Evolutionary conservation across 2,113 vertebrate species (phyloP), one percentile per base, ranked within the genome.

Genomic region (Cebus imitator): DNA sequence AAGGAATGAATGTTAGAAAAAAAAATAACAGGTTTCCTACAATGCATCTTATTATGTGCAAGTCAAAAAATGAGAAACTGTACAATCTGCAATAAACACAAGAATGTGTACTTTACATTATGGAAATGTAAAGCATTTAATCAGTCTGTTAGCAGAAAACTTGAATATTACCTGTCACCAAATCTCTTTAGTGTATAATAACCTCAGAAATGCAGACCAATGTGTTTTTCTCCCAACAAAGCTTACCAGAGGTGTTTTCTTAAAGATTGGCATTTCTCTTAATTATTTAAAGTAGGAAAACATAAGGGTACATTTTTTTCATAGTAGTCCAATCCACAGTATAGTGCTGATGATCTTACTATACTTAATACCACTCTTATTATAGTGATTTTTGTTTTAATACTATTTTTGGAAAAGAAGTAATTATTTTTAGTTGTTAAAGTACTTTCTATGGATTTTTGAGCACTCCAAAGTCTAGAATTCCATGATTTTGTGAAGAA

Each of bases 61-160:
- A 91, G 93, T 97, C 73, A 75, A 68, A 88, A 88, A 86, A 61
- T 10, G 75, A 92, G 80, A 95, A 80, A 52, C 79, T 55, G n/a
- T 57, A 58, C 78, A 78, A 83, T 93, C 61, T 82, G 40, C 37
- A 80, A 25, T 75, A 75, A 93, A 20, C 32, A 89, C 11, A 52
- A 32, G 66, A 37, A 30, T 40, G 45, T 48, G 84, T 55, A 5
- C 68, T 89, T 94, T 78, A 25, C 75, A 11, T 37, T 66, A n/a
- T 43, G 76, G 82, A 85, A 92, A 89, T 35, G 7, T 52, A 72
- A 75, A 45, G 55, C 35, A 50, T 58, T 81, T 78, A 35, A 37
- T 78, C 58, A 55, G n/a, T 20, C 45, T 88, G n/a, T 95, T 57
- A 37, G 73, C 91, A 79, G 91, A 79, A 48, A 64, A 88, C 35